These are phyloP conservation scores for Dasypus novemcinctus DNA, from an alignment of 2,113 vertebrate genomes.

Conservation along the genomic window DNA sequence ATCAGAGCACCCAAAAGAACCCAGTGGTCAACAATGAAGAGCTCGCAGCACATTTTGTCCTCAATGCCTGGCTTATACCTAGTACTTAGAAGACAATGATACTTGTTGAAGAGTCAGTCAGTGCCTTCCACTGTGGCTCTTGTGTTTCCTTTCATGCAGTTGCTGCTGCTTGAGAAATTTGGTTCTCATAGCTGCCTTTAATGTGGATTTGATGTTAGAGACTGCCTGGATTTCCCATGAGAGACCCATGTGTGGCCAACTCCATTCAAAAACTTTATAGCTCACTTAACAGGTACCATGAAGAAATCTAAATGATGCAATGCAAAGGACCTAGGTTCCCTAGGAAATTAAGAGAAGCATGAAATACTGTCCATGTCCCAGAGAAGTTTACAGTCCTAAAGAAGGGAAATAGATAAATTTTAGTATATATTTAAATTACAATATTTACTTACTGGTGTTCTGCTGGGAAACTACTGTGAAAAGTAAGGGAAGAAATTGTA, in stretches of 20 bases:
- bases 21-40: neutral
- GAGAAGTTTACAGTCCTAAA: neutral
- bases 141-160: neutral
- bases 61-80: neutral
- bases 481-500: too few relatives aligned
- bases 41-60: neutral
- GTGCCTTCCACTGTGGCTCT: neutral
- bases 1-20: neutral
- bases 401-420: neutral
- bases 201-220: neutral
- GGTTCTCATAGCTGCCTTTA: neutral
- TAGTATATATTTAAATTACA: neutral
- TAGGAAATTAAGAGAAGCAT: neutral
- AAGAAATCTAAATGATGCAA: conserved; percentile 7
- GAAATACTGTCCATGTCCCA: neutral
- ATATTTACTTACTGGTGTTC: too few relatives aligned
- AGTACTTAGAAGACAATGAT: neutral
- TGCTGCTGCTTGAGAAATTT: neutral
- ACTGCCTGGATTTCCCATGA: neutral
- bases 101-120: neutral
- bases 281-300: neutral
- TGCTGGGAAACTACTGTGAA: too few relatives aligned
- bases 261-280: neutral
- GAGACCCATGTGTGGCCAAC: neutral
- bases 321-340: neutral